A percentile compares a stretch with the other conserved stretches of the same genome.
These are phyloP conservation scores for Amphiprion clarkii DNA, from an alignment of 2,797 vertebrate genomes.

Conservation along the genomic window DNA sequence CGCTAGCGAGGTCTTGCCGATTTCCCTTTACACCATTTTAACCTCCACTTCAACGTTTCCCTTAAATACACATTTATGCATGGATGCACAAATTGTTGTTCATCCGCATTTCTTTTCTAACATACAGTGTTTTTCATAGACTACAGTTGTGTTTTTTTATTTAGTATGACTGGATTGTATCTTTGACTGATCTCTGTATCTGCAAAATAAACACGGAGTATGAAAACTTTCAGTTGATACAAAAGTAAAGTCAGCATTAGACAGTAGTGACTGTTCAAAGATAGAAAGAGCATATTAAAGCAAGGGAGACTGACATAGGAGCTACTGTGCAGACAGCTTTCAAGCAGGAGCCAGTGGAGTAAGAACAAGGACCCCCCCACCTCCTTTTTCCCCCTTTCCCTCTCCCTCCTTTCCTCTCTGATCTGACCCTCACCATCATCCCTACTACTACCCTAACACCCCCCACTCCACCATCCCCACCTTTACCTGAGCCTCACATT, in stretches of 20 bases:
- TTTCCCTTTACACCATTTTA: slow-evolving; percentile 44
- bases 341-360: slow-evolving; percentile 39
- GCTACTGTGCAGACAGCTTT: slow-evolving; percentile 50
- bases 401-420: slow-evolving; percentile 34
- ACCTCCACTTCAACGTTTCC: background rate
- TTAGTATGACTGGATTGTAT: background rate
- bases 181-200: background rate
- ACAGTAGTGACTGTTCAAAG: background rate
- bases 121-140: background rate
- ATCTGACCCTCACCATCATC: slow-evolving; percentile 47
- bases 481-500: slow-evolving; percentile 63
- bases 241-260: background rate
- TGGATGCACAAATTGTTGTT: background rate
- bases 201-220: background rate
- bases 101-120: background rate
- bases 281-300: background rate
- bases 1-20: slow-evolving; percentile 34
- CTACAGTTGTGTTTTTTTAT: background rate
- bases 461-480: slow-evolving; percentile 31
- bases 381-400: background rate
- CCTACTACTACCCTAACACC: background rate
- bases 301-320: background rate
- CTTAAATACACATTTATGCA: background rate
- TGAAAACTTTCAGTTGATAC: background rate
- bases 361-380: slow-evolving; percentile 38